Evolutionary conservation across 2,113 vertebrate species (phyloP).

Genomic region (Cavia aperea): DNA sequence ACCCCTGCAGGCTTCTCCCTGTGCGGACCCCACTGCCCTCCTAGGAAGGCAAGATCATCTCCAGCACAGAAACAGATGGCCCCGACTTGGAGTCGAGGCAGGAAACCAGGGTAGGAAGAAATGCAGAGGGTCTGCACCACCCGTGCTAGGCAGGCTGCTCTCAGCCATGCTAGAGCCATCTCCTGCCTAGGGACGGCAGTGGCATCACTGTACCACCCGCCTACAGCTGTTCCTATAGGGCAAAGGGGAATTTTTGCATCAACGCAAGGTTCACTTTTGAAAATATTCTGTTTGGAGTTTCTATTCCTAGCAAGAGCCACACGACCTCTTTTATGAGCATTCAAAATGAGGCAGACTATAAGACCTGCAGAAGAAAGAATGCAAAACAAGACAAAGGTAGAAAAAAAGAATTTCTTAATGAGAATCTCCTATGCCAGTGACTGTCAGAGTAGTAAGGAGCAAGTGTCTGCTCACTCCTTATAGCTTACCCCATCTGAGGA

Average conservation of each 20-base stretch:
- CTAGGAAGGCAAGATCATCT: conserved; percentile 13
- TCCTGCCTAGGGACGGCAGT: neutral
- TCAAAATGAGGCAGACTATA: neutral
- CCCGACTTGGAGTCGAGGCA: neutral
- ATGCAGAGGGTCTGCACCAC: neutral
- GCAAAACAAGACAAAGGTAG: neutral
- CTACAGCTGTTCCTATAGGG: neutral
- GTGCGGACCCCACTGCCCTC: neutral
- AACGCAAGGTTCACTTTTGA: neutral
- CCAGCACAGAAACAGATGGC: neutral
- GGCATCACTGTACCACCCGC: neutral
- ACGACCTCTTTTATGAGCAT: neutral
- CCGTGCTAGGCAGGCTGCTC: neutral
- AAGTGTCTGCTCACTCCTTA: neutral
- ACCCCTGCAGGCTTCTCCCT: conserved; percentile 10
- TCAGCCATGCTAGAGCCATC: neutral
- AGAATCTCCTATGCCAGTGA: neutral
- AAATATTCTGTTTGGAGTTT: neutral
- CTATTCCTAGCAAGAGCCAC: neutral
- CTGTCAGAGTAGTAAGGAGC: neutral
- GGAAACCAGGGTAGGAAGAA: neutral
- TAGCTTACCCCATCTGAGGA: fast-evolving
- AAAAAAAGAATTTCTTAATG: neutral
- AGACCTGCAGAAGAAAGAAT: neutral
- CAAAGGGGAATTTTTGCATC: neutral